Evolutionary conservation across 2,113 vertebrate genomes (phyloP).

Genomic region (Cranoglanis bouderius): DNA sequence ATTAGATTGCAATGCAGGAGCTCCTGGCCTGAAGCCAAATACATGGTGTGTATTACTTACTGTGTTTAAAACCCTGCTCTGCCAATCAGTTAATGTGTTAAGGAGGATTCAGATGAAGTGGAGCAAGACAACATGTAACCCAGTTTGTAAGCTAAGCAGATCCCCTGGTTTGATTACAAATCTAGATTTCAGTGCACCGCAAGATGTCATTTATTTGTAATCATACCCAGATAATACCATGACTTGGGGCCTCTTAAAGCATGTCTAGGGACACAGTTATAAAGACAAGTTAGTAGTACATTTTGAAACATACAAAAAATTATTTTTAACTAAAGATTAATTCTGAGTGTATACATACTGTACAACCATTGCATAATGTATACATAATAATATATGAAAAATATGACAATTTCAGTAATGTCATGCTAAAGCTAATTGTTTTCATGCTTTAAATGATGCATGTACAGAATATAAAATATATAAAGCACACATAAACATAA

Average conservation of each 20-base stretch:
- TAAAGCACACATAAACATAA: not conserved
- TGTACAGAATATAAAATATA: not conserved
- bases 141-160: slow-evolving; percentile 4
- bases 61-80: slow-evolving; percentile 31
- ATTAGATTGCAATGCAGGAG: slow-evolving; percentile 48
- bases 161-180: slow-evolving; percentile 9
- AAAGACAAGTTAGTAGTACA: not conserved
- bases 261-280: not conserved
- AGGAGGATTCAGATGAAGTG: slow-evolving; percentile 29
- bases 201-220: not conserved
- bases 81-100: slow-evolving; percentile 48
- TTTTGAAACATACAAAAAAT: not conserved
- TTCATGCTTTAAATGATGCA: not conserved
- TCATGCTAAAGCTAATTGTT: not conserved
- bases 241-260: not conserved
- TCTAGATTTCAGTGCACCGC: not conserved
- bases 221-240: not conserved
- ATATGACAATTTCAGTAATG: not conserved
- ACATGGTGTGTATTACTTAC: slow-evolving; percentile 40
- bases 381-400: not conserved
- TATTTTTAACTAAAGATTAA: not conserved
- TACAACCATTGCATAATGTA: not conserved
- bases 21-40: slow-evolving; percentile 11
- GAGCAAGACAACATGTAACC: slow-evolving; percentile 28
- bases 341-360: not conserved